These are phyloP conservation scores for Metridium senile DNA, from an alignment of 92 coral and sea anemone genomes.

Conservation along the genomic window DNA sequence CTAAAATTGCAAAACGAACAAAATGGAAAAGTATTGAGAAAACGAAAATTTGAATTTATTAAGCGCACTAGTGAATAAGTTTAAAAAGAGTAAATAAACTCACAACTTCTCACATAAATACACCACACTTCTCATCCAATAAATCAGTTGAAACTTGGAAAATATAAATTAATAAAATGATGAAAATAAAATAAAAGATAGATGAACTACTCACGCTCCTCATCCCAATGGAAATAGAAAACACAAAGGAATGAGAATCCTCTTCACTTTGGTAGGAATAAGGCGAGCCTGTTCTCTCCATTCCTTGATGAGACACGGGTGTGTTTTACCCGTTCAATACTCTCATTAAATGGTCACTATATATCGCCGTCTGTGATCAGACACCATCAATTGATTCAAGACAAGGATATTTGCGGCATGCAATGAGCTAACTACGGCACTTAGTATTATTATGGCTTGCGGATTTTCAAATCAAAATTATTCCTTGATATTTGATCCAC, in stretches of 20 bases:
- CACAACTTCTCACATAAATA: too few relatives aligned
- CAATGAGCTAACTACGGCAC: conserved; percentile 6
- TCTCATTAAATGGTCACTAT: not conserved
- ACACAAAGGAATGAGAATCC: not conserved
- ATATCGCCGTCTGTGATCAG: conserved; percentile 1
- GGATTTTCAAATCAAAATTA: conserved; percentile 26
- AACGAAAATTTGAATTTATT: too few relatives aligned
- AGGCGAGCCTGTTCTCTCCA: not conserved
- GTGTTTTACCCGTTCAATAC: not conserved
- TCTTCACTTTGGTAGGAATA: not conserved
- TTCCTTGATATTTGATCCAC: conserved; percentile 4
- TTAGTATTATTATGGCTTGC: conserved; percentile 19
- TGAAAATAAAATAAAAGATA: not conserved
- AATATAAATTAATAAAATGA: too few relatives aligned
- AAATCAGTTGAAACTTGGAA: too few relatives aligned
- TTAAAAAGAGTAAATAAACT: too few relatives aligned
- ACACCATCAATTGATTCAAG: not conserved
- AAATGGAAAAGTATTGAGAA: too few relatives aligned
- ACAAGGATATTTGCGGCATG: not conserved
- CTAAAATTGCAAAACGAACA: too few relatives aligned
- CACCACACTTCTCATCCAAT: too few relatives aligned
- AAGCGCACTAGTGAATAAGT: too few relatives aligned
- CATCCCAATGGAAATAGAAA: conserved; percentile 1
- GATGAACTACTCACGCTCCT: not conserved
- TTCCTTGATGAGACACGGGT: not conserved